Evolutionary conservation across 2,888 invertebrate species (phyloP), one percentile per base, ranked within the genome.

Genomic region (Agrochola macilenta): DNA sequence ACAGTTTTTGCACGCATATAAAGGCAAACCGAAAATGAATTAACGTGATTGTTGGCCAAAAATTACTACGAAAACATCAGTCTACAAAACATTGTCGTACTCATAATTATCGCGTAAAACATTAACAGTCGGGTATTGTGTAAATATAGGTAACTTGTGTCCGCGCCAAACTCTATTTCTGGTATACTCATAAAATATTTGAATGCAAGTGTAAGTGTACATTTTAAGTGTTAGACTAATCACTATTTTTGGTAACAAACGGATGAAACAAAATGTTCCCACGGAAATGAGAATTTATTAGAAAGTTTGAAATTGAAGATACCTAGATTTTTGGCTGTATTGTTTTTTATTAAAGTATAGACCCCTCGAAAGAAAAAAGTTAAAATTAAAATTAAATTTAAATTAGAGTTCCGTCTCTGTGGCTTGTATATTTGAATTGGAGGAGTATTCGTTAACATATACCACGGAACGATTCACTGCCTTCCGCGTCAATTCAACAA

Each of bases 121-220:
- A 68, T 72, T 57, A 74, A 60, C 76, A 79, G 63, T 30, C 14
- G 68, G 30, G 30, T 54, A 68, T 14, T 54, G 54, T 39, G 72
- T 76, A 61, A 70, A 66, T 74, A 68, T 70, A 74, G 79, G 76
- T 69, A 74, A 69, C 35, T 68, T 75, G 87, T 75, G 58, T 46
- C 58, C 49, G 65, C 61, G 78, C 86, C 79, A 87, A 79, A 79
- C 5, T 73, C 75, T 89, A 87, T 89, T 87, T 85, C 52, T 46
- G 73, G 68, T 20, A 39, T 65, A 26, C 73, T 70, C 88, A 69
- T 87, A 78, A 87, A 83, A 85, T 71, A 80, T 81, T 75, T 68
- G 74, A 79, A 35, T 65, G 71, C 58, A 73, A 79, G 78, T 86
- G 66, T 71, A 78, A 68, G 35, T n/a, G n/a, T n/a, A n/a, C n/a